phyloP scores from a whole-genome alignment of 2,888 invertebrate species.

The Drosophila anceps region DNA sequence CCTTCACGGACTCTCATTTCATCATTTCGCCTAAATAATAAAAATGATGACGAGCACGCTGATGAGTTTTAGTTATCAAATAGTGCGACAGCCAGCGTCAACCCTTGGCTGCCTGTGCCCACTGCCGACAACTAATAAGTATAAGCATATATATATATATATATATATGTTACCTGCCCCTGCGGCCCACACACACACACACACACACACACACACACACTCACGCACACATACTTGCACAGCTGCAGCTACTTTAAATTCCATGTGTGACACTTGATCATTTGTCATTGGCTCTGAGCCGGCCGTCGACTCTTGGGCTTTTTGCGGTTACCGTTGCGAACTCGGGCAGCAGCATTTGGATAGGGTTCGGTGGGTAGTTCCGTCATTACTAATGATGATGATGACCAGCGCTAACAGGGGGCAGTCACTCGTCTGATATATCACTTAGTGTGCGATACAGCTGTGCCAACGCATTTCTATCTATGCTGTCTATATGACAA shows the following conservation, averaged over 20 bases:
- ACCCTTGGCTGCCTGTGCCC: constrained; percentile 40
- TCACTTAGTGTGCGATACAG: constrained; percentile 50
- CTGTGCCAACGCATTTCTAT: constrained; percentile 43
- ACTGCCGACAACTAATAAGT: constrained; percentile 58
- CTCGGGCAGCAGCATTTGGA: constrained; percentile 26
- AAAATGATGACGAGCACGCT: constrained; percentile 73
- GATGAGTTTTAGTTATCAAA: constrained; percentile 78
- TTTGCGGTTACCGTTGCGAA: constrained; percentile 63
- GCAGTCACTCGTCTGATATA: constrained; percentile 50
- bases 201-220: constrained; percentile 22
- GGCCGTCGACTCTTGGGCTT: constrained; percentile 57
- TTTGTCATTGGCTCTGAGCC: constrained; percentile 75
- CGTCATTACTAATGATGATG: constrained; percentile 78
- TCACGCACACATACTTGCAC: constrained; percentile 31
- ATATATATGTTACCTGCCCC: constrained; percentile 52
- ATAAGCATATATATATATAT: constrained; percentile 57
- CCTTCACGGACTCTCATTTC: constrained; percentile 71
- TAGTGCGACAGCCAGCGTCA: constrained; percentile 62
- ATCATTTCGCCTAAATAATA: constrained; percentile 75
- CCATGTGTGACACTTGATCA: constrained; percentile 82
- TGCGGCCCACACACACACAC: constrained; percentile 24
- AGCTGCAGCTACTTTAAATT: constrained; percentile 80
- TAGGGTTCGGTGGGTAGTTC: constrained; percentile 46
- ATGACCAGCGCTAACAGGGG: constrained; percentile 56
- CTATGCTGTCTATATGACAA: constrained; percentile 16